Conservation (phyloP, 2,797 vertebrate species). For the Synaphobranchus kaupii region DNA sequence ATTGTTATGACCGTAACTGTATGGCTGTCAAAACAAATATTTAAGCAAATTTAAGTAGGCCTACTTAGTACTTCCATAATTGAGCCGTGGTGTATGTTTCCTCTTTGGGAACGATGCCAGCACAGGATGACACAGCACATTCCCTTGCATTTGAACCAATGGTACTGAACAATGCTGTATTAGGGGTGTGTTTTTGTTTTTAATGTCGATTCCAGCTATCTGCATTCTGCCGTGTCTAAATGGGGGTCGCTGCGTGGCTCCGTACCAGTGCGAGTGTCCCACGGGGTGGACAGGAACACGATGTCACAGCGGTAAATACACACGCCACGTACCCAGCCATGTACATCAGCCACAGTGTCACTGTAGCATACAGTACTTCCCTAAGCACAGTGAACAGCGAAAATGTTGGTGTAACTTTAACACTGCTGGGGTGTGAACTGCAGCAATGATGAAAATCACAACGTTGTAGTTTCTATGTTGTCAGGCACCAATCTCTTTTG, state of each 20-base stretch:
- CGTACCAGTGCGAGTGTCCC: constrained; percentile 90
- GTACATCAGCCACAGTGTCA: background rate
- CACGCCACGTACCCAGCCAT: background rate
- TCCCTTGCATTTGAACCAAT: background rate
- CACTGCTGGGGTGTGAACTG: background rate
- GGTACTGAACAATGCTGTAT: background rate
- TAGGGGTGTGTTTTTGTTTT: background rate
- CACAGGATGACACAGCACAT: background rate
- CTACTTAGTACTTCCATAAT: background rate
- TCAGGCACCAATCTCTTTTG: background rate
- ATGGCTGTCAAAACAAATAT: no score
- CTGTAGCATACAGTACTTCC: background rate
- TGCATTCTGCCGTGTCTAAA: constrained; percentile 96
- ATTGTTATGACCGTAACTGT: no score
- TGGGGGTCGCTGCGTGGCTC: constrained; percentile 88
- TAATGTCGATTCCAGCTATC: constrained; percentile 76
- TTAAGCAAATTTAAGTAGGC: no score
- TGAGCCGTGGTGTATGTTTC: background rate
- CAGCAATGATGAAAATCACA: background rate
- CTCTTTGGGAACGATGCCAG: background rate
- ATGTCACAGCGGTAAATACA: constrained; percentile 86
- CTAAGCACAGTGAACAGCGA: background rate
- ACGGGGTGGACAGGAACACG: constrained; percentile 89
- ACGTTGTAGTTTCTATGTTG: background rate
- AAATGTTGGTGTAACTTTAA: no score